These are phyloP conservation scores for Helicoverpa assulta DNA, from an alignment of 2,888 invertebrate genomes.

Conservation along the genomic window DNA sequence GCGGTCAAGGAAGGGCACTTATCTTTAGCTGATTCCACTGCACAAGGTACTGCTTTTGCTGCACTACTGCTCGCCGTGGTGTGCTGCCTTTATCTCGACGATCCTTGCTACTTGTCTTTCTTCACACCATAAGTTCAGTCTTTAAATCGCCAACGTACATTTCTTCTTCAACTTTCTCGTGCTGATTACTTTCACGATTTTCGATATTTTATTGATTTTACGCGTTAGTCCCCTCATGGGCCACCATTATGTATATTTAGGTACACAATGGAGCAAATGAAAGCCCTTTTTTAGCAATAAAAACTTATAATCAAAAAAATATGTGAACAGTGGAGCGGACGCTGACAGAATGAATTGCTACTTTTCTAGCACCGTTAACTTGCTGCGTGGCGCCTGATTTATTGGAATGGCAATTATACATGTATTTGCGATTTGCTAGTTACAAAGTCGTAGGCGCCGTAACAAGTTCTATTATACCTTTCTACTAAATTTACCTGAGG, in stretches of 20 bases:
- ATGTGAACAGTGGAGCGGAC: no score
- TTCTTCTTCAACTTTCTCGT: neutral
- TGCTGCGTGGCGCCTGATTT: no score
- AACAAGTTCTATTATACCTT: neutral
- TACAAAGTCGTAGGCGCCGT: no score
- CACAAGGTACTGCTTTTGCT: neutral
- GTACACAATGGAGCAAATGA: no score
- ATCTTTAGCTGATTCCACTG: constrained; percentile 3
- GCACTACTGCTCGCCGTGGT: neutral
- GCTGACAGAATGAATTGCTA: no score
- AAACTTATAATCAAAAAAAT: no score
- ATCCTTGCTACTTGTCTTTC: neutral
- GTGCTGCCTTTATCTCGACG: neutral
- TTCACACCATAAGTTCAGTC: neutral
- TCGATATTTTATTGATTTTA: neutral
- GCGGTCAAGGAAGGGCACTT: constrained; percentile 9
- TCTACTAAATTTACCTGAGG: neutral
- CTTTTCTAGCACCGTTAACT: no score
- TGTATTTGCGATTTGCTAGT: no score
- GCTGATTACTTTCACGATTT: neutral
- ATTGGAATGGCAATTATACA: no score
- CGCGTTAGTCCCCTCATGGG: constrained; percentile 6
- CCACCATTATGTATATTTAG: constrained; percentile 6
- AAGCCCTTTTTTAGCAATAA: no score
- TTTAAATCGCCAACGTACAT: neutral